A percentile compares a stretch with the other conserved stretches of the same genome.
Conservation (phyloP, 1,140 invertebrate genomes). For the Zaprionus africanus region DNA sequence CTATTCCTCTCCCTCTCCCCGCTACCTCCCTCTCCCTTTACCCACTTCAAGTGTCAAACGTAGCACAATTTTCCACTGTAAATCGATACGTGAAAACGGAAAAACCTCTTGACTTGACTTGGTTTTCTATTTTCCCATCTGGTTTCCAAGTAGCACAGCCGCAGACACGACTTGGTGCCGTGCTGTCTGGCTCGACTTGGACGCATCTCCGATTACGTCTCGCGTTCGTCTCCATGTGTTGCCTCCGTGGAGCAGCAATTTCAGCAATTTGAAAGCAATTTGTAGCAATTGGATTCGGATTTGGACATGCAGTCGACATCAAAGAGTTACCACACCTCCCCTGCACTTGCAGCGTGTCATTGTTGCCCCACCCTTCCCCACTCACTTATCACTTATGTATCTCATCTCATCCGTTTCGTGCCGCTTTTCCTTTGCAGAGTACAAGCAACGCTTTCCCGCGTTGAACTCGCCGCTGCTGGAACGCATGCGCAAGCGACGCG, state of each 20-base stretch:
- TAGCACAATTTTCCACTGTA: conserved; percentile 35
- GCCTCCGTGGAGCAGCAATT: conserved; percentile 35
- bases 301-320: conserved; percentile 20
- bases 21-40: background rate
- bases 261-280: conserved; percentile 51
- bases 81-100: conserved; percentile 73
- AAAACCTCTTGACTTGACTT: conserved; percentile 66
- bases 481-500: conserved; percentile 85
- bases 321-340: conserved; percentile 3
- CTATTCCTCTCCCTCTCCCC: too few species aligned
- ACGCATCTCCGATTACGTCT: conserved; percentile 35
- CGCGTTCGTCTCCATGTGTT: conserved; percentile 1
- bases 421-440: conserved; percentile 58
- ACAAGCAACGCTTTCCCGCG: conserved; percentile 79
- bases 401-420: conserved; percentile 15
- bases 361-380: conserved; percentile 11
- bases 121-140: conserved; percentile 64
- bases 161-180: conserved; percentile 45
- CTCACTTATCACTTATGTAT: background rate
- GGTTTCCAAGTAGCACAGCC: conserved; percentile 67
- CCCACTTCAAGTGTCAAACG: background rate
- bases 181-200: conserved; percentile 38
- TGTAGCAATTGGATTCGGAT: conserved; percentile 30
- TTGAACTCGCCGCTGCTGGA: conserved; percentile 84
- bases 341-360: conserved; percentile 21